Conservation (phyloP, 1,140 invertebrate genomes). For the Hydropsyche tenuis region DNA sequence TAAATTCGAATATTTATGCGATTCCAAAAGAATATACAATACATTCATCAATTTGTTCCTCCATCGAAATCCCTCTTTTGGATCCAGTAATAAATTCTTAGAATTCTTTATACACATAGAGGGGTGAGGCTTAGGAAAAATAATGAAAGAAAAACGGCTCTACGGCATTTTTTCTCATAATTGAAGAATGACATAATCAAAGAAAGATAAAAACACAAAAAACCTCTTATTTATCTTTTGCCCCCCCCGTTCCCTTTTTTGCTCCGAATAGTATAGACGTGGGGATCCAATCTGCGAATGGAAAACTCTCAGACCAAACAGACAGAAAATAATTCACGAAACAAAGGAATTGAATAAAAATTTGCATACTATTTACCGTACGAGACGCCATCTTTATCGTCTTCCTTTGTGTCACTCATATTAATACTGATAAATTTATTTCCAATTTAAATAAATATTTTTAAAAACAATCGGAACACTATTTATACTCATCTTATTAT, state of each 20-base stretch:
- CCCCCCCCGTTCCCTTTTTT: not conserved
- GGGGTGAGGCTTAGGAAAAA: conserved; percentile 6
- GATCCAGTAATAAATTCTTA: not conserved
- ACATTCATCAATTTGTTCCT: too few relatives aligned
- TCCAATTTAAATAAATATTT: too few relatives aligned
- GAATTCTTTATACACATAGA: not conserved
- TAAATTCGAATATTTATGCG: too few relatives aligned
- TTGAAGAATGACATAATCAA: conserved; percentile 48
- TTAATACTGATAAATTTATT: too few relatives aligned
- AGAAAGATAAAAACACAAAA: conserved; percentile 50
- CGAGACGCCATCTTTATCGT: not conserved
- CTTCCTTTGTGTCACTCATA: too few relatives aligned
- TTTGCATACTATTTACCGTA: conserved; percentile 46
- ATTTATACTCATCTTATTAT: too few relatives aligned
- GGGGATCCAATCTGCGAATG: conserved; percentile 37
- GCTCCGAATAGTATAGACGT: not conserved
- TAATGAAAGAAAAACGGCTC: conserved; percentile 25
- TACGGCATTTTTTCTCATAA: conserved; percentile 35
- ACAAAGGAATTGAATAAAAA: conserved; percentile 51
- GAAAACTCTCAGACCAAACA: conserved; percentile 44
- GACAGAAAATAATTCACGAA: conserved; percentile 47
- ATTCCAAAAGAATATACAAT: too few relatives aligned
- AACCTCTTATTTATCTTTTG: conserved; percentile 47
- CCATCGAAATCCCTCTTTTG: not conserved
- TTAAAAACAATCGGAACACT: too few relatives aligned